phyloP scores from a whole-genome alignment of 2,888 invertebrate genomes.

The Pollenia angustigena region DNA sequence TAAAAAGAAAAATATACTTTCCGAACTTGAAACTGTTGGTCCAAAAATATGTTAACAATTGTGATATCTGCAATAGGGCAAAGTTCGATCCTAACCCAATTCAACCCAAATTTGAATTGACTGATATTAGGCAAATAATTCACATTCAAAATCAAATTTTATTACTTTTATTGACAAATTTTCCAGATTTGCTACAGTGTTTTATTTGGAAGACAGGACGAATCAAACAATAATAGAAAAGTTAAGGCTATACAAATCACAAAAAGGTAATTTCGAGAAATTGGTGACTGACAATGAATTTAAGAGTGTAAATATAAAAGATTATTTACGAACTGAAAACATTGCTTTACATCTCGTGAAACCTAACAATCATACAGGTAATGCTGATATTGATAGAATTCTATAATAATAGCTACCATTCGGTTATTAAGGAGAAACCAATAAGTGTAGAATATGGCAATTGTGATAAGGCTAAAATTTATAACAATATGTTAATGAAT shows the following conservation, averaged over 20 bases:
- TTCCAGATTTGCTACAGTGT: constrained; percentile 8
- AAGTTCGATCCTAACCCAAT: constrained; percentile 40
- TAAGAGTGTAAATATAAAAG: constrained; percentile 22
- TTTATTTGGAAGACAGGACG: constrained; percentile 28
- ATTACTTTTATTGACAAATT: constrained; percentile 13
- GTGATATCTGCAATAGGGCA: constrained; percentile 48
- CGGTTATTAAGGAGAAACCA: background rate
- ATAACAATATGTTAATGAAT: background rate
- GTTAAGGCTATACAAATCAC: constrained; percentile 7
- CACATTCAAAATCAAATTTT: constrained; percentile 7
- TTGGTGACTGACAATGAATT: constrained; percentile 33
- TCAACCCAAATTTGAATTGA: constrained; percentile 23
- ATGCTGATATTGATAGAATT: constrained; percentile 18
- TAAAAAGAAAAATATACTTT: constrained; percentile 50
- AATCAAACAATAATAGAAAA: constrained; percentile 42
- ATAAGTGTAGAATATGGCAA: background rate
- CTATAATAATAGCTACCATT: constrained; percentile 12
- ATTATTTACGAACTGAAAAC: constrained; percentile 15
- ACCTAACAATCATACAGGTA: constrained; percentile 19
- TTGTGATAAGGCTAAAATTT: background rate
- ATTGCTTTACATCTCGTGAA: constrained; percentile 1
- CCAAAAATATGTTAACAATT: constrained; percentile 69
- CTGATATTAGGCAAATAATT: constrained; percentile 32
- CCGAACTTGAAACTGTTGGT: constrained; percentile 59
- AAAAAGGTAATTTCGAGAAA: background rate